Percentiles rank a stretch among this genome's conserved stretches.
Evolutionary conservation across 2,113 vertebrate genomes (phyloP).

Genomic region (Solea senegalensis): DNA sequence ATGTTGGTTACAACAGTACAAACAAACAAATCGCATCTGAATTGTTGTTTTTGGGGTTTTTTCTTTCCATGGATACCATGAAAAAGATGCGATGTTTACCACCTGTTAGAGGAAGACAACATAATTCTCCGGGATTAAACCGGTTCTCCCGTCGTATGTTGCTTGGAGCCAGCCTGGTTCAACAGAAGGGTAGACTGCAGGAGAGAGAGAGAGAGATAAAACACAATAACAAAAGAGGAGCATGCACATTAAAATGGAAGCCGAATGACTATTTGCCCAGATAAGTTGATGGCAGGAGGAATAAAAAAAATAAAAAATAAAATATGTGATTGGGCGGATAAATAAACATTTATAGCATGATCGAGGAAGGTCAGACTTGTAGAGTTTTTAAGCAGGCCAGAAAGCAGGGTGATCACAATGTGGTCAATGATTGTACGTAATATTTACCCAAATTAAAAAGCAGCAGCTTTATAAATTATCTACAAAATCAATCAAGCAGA

Average conservation of each 20-base stretch:
- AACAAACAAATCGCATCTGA: constrained; percentile 55
- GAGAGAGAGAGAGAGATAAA: constrained; percentile 20
- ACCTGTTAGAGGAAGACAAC: constrained; percentile 89
- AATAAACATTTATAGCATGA: constrained; percentile 13
- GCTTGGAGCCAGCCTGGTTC: constrained; percentile 97
- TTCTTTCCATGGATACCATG: constrained; percentile 94
- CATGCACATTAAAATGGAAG: background rate
- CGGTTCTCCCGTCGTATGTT: constrained; percentile 93
- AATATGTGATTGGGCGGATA: constrained; percentile 5
- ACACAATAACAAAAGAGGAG: constrained; percentile 7
- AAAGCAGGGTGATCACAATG: background rate
- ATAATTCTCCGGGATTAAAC: constrained; percentile 94
- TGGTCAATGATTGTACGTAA: background rate
- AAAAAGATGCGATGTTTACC: constrained; percentile 76
- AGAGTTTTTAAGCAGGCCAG: constrained; percentile 20
- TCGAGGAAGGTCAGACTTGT: constrained; percentile 3
- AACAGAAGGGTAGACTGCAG: constrained; percentile 90
- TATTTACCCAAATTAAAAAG: background rate
- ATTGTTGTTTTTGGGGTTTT: background rate
- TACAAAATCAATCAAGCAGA: background rate
- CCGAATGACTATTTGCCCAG: background rate
- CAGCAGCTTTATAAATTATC: background rate
- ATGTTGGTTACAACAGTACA: background rate
- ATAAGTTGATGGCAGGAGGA: background rate
- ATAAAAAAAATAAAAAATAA: background rate